phyloP scores from a whole-genome alignment of 2,113 vertebrate species.

The Muntiacus muntjak region DNA sequence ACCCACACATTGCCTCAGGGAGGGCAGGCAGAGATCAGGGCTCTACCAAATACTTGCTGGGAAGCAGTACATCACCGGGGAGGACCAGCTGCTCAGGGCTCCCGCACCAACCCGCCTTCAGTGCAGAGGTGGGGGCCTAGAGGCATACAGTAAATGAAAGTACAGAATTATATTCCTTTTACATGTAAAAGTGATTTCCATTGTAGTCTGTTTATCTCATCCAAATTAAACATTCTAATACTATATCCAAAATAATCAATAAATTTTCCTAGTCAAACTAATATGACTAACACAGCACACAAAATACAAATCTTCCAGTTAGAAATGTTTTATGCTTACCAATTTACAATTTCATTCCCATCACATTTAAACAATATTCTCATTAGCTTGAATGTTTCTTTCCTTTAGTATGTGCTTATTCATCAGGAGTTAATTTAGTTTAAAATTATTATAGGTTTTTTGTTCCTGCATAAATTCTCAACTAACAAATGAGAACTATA shows the following conservation, averaged over 20 bases:
- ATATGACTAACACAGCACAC: not conserved
- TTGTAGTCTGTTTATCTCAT: not conserved
- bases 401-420: not conserved
- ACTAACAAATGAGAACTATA: not conserved
- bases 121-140: too few relatives aligned
- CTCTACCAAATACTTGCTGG: not conserved
- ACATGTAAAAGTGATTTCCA: not conserved
- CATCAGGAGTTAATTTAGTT: not conserved
- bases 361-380: not conserved
- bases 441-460: not conserved
- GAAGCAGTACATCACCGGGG: not conserved
- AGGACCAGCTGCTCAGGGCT: not conserved
- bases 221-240: not conserved
- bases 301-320: not conserved
- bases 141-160: not conserved
- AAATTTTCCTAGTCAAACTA: not conserved
- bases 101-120: not conserved
- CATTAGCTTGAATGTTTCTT: not conserved
- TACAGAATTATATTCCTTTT: not conserved
- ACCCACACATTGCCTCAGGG: not conserved
- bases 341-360: not conserved
- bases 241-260: not conserved
- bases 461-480: not conserved
- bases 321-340: not conserved
- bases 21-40: not conserved